Conservation (phyloP, 92 coral and sea anemone genomes). For the Nematostella vectensis region DNA sequence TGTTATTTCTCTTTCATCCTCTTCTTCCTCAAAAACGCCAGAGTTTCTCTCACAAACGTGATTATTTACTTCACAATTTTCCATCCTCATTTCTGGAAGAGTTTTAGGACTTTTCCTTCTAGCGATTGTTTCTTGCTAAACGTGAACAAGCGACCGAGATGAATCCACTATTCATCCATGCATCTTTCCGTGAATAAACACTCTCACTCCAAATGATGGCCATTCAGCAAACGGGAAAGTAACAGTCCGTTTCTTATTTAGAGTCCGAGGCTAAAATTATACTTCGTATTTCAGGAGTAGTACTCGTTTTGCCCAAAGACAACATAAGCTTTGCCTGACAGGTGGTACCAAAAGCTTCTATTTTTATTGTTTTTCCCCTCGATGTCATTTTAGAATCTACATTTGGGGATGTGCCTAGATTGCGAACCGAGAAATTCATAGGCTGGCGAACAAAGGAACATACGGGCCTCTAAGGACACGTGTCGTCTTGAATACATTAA, state of each 20-base stretch:
- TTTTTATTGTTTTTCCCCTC: slow-evolving; percentile 60
- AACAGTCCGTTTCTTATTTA: background rate
- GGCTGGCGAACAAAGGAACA: slow-evolving; percentile 24
- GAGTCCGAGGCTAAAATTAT: background rate
- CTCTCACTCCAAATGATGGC: background rate
- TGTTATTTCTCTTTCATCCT: background rate
- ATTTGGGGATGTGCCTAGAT: slow-evolving; percentile 9
- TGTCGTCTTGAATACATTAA: slow-evolving; percentile 1
- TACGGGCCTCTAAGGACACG: slow-evolving; percentile 13
- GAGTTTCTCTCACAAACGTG: background rate
- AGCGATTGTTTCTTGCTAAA: background rate
- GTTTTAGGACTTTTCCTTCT: background rate
- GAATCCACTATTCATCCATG: background rate
- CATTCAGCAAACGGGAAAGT: background rate
- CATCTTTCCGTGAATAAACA: background rate
- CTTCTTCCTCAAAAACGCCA: background rate
- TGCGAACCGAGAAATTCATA: slow-evolving; percentile 10
- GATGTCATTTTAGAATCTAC: slow-evolving; percentile 80
- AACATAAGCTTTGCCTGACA: slow-evolving; percentile 31
- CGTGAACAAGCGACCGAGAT: background rate
- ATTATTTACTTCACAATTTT: background rate
- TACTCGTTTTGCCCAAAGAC: background rate
- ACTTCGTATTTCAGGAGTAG: background rate
- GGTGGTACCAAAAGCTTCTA: slow-evolving; percentile 56
- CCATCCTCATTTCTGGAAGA: background rate